Conservation (phyloP, 2,797 vertebrate species). For the Amblyraja radiata region DNA sequence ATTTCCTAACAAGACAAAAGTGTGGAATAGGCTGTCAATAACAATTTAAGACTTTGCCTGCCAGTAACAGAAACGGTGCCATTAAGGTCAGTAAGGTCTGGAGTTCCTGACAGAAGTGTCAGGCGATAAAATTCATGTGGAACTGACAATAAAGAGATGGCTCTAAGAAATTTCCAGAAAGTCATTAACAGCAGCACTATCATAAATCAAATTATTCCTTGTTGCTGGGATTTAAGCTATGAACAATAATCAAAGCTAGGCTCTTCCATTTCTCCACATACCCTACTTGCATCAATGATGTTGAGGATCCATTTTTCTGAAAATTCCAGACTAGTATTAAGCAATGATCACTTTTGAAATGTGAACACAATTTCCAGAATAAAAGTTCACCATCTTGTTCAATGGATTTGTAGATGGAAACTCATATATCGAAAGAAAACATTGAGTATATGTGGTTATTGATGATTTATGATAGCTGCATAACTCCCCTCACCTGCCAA, state of each 20-base stretch:
- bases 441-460: neutral
- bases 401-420: neutral
- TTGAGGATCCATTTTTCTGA: neutral
- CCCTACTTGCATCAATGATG: neutral
- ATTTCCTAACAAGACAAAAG: neutral
- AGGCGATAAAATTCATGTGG: neutral
- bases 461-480: neutral
- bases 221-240: constrained; percentile 4
- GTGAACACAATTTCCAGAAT: neutral
- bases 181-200: constrained; percentile 9
- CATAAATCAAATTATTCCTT: constrained; percentile 22
- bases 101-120: neutral
- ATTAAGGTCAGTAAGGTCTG: neutral
- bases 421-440: neutral
- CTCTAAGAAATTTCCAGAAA: constrained; percentile 19
- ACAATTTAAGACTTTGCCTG: neutral
- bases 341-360: neutral
- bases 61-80: neutral
- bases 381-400: too few relatives aligned
- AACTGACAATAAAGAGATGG: neutral
- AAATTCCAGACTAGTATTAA: neutral
- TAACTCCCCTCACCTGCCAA: too few relatives aligned
- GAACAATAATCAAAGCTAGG: neutral
- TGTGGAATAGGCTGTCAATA: neutral
- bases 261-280: neutral